A percentile compares a stretch with the other conserved stretches of the same genome.
Evolutionary conservation across 2,113 vertebrate species (phyloP).

Genomic region (Capricornis sumatraensis): DNA sequence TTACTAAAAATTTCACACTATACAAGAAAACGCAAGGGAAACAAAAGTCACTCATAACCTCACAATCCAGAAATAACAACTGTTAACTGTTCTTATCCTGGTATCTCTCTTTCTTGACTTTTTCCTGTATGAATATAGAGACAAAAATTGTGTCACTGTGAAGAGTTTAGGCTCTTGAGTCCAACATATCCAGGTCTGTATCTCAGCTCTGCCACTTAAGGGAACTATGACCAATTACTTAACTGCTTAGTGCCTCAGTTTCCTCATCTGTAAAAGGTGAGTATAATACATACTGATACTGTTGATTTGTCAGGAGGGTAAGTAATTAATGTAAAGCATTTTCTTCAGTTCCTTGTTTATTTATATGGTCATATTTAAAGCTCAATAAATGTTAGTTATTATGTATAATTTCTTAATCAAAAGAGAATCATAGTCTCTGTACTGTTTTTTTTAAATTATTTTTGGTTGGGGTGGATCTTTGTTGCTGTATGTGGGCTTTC

Average conservation of each 20-base stretch:
- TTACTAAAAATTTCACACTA: slow-evolving; percentile 9
- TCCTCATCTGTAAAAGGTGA: background rate
- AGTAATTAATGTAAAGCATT: background rate
- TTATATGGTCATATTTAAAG: background rate
- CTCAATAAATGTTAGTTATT: slow-evolving; percentile 1
- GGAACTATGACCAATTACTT: slow-evolving; percentile 10
- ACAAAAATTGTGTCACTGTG: background rate
- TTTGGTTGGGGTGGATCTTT: background rate
- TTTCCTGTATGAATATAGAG: slow-evolving; percentile 6
- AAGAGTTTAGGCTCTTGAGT: background rate
- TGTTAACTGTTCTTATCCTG: background rate
- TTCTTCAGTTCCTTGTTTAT: slow-evolving; percentile 16
- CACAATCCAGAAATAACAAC: background rate
- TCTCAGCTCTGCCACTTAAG: background rate
- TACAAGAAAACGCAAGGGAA: slow-evolving; percentile 1
- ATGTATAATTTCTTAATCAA: background rate
- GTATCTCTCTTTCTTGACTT: background rate
- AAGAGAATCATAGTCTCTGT: background rate
- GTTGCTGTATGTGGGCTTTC: background rate
- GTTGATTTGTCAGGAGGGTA: background rate
- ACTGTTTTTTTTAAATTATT: background rate
- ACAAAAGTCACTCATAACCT: slow-evolving; percentile 19
- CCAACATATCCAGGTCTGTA: background rate
- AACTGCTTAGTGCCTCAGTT: background rate
- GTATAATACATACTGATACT: background rate